Percentiles rank a stretch among this genome's conserved stretches.
phyloP scores from a whole-genome alignment of 1,140 invertebrate species.

The Aethina tumida region DNA sequence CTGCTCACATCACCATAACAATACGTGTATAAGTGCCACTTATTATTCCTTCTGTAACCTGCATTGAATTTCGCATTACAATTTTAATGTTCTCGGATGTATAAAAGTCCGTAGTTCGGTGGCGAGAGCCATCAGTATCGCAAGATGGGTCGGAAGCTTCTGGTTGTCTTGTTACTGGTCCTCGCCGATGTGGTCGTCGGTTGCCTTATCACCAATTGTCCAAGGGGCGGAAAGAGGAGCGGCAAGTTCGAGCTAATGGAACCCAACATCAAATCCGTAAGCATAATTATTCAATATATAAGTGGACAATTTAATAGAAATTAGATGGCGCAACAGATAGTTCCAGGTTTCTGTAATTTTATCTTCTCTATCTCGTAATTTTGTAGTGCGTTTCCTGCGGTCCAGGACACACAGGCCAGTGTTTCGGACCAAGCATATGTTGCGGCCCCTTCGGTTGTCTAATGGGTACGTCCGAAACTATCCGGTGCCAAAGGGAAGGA shows the following conservation, averaged over 20 bases:
- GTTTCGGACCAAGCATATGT: slow-evolving; percentile 44
- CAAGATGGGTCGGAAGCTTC: slow-evolving; percentile 11
- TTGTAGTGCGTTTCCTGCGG: slow-evolving; percentile 41
- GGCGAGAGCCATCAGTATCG: neutral
- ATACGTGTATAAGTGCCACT: no score
- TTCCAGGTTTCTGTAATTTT: neutral
- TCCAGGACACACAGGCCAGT: slow-evolving; percentile 38
- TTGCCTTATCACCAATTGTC: slow-evolving; percentile 46
- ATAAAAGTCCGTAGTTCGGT: slow-evolving; percentile 9
- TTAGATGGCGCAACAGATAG: neutral
- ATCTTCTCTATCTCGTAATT: slow-evolving; percentile 5
- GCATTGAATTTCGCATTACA: neutral
- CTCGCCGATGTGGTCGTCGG: slow-evolving; percentile 22
- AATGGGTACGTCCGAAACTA: slow-evolving; percentile 40
- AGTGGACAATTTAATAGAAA: neutral
- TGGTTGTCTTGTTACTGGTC: slow-evolving; percentile 14
- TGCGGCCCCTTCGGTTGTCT: slow-evolving; percentile 44
- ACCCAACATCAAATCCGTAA: slow-evolving; percentile 32
- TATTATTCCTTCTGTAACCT: neutral
- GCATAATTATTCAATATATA: slow-evolving; percentile 10
- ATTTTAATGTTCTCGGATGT: slow-evolving; percentile 1
- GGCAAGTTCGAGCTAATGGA: slow-evolving; percentile 29
- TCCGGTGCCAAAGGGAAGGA: slow-evolving; percentile 36
- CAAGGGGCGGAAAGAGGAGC: slow-evolving; percentile 41
- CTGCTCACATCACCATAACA: neutral